A percentile compares a stretch with the other conserved stretches of the same genome.
Conservation (phyloP, 2,888 invertebrate species). For the Ommatoiulus sabulosus region DNA sequence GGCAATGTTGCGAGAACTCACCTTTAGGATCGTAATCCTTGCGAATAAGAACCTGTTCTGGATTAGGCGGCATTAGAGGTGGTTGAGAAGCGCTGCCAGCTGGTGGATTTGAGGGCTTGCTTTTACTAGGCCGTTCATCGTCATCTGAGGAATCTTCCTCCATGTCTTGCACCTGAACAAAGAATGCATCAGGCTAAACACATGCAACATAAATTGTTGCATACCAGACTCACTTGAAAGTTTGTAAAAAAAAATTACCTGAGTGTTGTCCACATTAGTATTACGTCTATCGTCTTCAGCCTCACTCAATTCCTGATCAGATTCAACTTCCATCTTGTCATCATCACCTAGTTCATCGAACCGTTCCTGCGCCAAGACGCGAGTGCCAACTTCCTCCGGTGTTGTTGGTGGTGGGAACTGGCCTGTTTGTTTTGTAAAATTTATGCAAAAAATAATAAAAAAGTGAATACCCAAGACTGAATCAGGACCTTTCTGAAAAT, state of each 20-base stretch:
- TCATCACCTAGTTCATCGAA: constrained; percentile 63
- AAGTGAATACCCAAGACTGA: no score
- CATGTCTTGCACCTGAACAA: constrained; percentile 85
- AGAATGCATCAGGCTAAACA: neutral
- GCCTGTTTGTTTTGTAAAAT: constrained; percentile 62
- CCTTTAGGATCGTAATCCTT: constrained; percentile 96
- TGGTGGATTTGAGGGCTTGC: constrained; percentile 61
- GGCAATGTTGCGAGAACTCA: constrained; percentile 59
- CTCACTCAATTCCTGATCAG: constrained; percentile 73
- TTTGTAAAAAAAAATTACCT: constrained; percentile 64
- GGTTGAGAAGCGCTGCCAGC: constrained; percentile 69
- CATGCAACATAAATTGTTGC: neutral
- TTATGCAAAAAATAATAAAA: no score
- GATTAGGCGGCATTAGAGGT: constrained; percentile 85
- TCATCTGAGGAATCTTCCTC: constrained; percentile 86
- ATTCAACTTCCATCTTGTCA: constrained; percentile 60
- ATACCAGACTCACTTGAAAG: constrained; percentile 45
- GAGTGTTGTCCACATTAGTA: constrained; percentile 65
- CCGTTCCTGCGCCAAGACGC: constrained; percentile 84
- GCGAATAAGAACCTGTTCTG: constrained; percentile 94
- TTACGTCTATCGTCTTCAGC: constrained; percentile 76
- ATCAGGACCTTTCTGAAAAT: no score
- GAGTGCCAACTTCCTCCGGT: constrained; percentile 95
- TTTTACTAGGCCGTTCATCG: constrained; percentile 70
- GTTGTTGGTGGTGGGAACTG: constrained; percentile 98